Conservation (phyloP, 2,113 vertebrate genomes). For the Noturus placidus region DNA sequence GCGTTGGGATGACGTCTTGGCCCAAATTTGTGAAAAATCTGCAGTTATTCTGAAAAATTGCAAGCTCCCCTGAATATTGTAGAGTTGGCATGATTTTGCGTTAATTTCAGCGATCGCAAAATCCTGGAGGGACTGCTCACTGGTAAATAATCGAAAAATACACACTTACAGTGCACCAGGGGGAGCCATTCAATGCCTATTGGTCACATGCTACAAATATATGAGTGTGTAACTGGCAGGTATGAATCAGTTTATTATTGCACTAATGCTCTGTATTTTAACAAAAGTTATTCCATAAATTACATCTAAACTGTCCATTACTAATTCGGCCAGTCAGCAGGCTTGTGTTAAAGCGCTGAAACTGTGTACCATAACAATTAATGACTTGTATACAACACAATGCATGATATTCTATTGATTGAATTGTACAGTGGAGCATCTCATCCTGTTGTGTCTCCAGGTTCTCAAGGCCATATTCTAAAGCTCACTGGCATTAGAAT, state of each 20-base stretch:
- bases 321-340: neutral
- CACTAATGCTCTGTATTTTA: neutral
- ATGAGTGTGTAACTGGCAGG: neutral
- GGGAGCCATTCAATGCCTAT: slow-evolving; percentile 54
- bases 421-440: neutral
- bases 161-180: slow-evolving; percentile 55
- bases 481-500: slow-evolving; percentile 55
- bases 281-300: neutral
- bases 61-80: too few relatives aligned
- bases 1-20: too few relatives aligned
- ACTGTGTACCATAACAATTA: neutral
- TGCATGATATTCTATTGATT: slow-evolving; percentile 19
- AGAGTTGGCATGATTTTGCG: too few relatives aligned
- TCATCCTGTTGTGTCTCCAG: neutral
- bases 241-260: neutral
- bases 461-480: neutral
- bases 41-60: too few relatives aligned
- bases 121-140: too few relatives aligned
- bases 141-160: neutral
- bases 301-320: neutral
- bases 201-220: neutral
- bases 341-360: neutral
- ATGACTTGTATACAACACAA: neutral
- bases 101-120: too few relatives aligned
- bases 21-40: too few relatives aligned